Base-by-base conservation (phyloP, 2,888 invertebrate genomes). In the Tachina lurida region DNA sequence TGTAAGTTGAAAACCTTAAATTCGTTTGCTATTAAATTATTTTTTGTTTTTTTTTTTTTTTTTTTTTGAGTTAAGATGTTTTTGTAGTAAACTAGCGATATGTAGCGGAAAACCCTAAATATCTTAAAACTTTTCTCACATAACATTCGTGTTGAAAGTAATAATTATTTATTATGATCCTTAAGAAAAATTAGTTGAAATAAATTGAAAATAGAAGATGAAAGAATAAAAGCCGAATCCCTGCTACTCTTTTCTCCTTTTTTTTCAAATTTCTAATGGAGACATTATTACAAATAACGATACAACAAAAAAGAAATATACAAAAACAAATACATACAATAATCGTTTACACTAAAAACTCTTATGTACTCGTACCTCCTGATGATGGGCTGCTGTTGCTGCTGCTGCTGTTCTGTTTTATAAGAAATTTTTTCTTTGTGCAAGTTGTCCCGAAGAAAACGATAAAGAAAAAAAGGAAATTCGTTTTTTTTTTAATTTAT, bases 81-180 rank as follows among this genome's bases (percentile, higher is more conserved):
- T 5, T 7, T 31, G 31, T 31, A 31, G 7, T 7, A 31, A 31
- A 5, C 2, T 0, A 7, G 7, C 7, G 31, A 7, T 7, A 4
- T 31, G 31, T 31, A 31, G 4, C 2, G 31, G 31, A 31, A 62
- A 31, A 31, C 10, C 10, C 9, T 31, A 49, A 67, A 12, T 52
- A 12, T 52, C 2, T 22, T 49, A 49, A 13, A 43, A 19, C 19
- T n/a, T n/a, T 31, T 10, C 31, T 52, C 49, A 12, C 41, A 8
- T 12, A 9, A 52, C 52, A 41, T 62, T 47, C n/a, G 19, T 54
- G 43, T 54, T 54, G 54, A 65, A 65, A 58, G 43, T 47, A 31
- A 54, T 62, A 54, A 45, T 75, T 68, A 65, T 70, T 70, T 77
- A 60, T 80, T 58, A 65, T 31, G 71, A 77, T 77, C 77, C 63